Evolutionary conservation across 2,797 vertebrate species (phyloP).

Genomic region (Alectoris magna): DNA sequence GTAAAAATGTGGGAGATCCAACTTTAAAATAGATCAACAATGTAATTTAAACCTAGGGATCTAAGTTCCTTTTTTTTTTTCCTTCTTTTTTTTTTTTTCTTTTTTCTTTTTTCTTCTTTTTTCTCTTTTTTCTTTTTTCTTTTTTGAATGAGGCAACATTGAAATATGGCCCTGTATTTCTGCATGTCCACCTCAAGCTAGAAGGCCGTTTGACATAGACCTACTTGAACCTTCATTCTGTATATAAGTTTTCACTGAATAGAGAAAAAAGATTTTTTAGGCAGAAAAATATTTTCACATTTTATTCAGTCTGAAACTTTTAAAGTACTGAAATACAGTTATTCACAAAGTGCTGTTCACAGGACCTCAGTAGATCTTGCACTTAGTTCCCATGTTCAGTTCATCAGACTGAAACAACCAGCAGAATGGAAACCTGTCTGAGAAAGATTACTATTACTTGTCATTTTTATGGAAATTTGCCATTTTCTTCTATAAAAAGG

Average conservation of each 20-base stretch:
- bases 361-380: background rate
- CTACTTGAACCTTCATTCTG: background rate
- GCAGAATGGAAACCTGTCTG: slow-evolving; percentile 33
- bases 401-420: slow-evolving; percentile 27
- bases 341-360: background rate
- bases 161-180: background rate
- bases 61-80: background rate
- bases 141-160: background rate
- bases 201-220: background rate
- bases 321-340: background rate
- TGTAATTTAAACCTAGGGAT: background rate
- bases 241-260: background rate
- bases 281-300: background rate
- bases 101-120: too few species aligned
- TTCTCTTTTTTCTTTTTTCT: background rate
- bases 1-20: background rate
- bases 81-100: too few species aligned
- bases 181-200: background rate
- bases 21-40: background rate
- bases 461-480: slow-evolving; percentile 57
- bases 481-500: slow-evolving; percentile 47
- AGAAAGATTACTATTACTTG: slow-evolving; percentile 54
- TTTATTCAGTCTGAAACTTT: background rate
- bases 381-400: slow-evolving; percentile 19
- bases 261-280: background rate